Base-by-base conservation (phyloP, 2,888 invertebrate species). In the Drosophila yooni region DNA sequence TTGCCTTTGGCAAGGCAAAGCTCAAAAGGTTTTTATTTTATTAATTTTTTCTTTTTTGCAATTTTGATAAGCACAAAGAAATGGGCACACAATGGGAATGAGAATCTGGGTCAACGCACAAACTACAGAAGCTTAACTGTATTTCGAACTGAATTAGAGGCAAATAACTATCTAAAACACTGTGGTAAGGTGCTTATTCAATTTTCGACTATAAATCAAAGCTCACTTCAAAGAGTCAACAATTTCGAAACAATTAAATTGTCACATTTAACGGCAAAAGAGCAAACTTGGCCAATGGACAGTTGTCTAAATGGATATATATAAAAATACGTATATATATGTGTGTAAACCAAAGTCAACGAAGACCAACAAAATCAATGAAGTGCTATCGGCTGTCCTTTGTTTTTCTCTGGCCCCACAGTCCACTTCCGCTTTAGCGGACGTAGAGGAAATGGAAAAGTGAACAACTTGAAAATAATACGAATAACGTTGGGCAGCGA, bases 231-330 rank as follows among this genome's bases (percentile, higher is more conserved):
- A 79, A 79, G 79, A 50, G 70, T 62, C 69, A 77, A 81, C 88
- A 82, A 89, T 87, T 88, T 85, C 88, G 80, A 82, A 81, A 89
- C 87, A 87, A 88, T 88, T 88, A 88, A 89, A 88, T 89, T 88
- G 90, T 88, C 87, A 83, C 86, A 79, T 74, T 74, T 68, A 81
- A 71, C 60, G 72, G 56, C 62, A 59, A 34, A 57, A 53, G n/a
- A 64, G 63, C 73, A 73, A 81, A 70, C 79, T 68, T 74, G 50
- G 21, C 38, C 38, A 38, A 34, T 70, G 59, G 34, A 48, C 52
- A 59, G 58, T 43, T 57, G 54, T 43, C 52, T 21, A 25, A 0
- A 36, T 13, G 25, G 2, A 10, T 53, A n/a, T 53, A 33, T 10
- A 15, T 21, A 21, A 31, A 31, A 34, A 13, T 43, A n/a, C n/a